Evolutionary conservation across 2,113 vertebrate species (phyloP).

Genomic region (Cervus canadensis): DNA sequence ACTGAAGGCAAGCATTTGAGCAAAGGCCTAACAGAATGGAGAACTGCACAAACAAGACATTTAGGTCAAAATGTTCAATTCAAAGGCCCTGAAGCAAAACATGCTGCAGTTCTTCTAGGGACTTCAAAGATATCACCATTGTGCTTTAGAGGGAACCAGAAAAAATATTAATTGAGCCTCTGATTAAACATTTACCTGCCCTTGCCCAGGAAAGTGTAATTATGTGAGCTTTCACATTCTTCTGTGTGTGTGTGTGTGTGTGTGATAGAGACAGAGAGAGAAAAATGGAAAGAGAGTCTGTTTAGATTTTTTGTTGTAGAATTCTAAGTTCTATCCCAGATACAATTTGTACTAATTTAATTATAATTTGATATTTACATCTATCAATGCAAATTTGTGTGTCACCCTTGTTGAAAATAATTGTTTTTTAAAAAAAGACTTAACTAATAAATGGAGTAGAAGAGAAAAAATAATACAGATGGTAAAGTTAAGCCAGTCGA

Average conservation of each 20-base stretch:
- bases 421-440: background rate
- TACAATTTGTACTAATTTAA: background rate
- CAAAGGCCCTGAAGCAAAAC: background rate
- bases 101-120: background rate
- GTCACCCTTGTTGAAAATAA: conserved; percentile 13
- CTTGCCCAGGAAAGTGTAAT: background rate
- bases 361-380: conserved; percentile 50
- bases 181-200: background rate
- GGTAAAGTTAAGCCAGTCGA: conserved; percentile 2
- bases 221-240: background rate
- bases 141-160: background rate
- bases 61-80: background rate
- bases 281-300: background rate
- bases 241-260: background rate
- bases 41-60: background rate
- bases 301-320: background rate
- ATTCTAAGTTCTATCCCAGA: background rate
- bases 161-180: background rate
- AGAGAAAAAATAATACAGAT: conserved; percentile 35
- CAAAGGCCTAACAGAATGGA: background rate
- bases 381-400: background rate
- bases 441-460: conserved; percentile 30
- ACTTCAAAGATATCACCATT: accelerated
- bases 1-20: background rate
- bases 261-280: background rate